These are phyloP conservation scores for Leptoclinus maculatus DNA, from an alignment of 2,797 vertebrate genomes.

Conservation along the genomic window DNA sequence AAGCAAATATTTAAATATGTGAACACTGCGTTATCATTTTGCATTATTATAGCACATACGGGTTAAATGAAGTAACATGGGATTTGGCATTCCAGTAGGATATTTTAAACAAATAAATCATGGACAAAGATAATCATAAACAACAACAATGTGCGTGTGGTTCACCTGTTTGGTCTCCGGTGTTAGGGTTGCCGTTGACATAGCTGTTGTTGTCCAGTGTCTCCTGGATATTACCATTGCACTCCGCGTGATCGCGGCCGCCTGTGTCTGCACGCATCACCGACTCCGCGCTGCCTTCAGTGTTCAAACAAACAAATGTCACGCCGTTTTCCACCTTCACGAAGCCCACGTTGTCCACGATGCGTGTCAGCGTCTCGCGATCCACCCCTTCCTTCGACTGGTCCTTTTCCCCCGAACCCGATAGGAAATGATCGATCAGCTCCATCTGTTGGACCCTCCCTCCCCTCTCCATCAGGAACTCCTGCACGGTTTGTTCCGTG, in stretches of 20 bases:
- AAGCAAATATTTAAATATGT: neutral
- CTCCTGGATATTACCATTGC: conserved; percentile 69
- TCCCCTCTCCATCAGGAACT: conserved; percentile 87
- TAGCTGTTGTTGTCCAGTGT: conserved; percentile 53
- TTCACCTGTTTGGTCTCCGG: conserved; percentile 68
- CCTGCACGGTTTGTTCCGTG: conserved; percentile 84
- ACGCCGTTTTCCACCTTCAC: conserved; percentile 87
- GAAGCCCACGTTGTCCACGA: conserved; percentile 87
- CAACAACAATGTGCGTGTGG: neutral
- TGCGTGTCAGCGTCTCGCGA: conserved; percentile 82
- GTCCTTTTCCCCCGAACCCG: conserved; percentile 66
- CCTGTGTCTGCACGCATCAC: conserved; percentile 64
- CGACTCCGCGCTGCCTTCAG: conserved; percentile 71
- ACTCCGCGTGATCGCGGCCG: conserved; percentile 62
- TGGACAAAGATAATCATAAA: neutral
- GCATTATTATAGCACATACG: neutral
- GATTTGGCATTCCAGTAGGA: neutral
- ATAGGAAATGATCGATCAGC: conserved; percentile 90
- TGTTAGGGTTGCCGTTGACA: conserved; percentile 66
- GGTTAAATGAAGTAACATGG: too few relatives aligned
- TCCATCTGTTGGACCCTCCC: conserved; percentile 89
- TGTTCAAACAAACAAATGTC: conserved; percentile 87
- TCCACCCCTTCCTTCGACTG: conserved; percentile 73
- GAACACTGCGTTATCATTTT: neutral
- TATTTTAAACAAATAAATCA: neutral